Evolutionary conservation across 2,113 vertebrate genomes (phyloP).

Genomic region (Trogon melanurus): DNA sequence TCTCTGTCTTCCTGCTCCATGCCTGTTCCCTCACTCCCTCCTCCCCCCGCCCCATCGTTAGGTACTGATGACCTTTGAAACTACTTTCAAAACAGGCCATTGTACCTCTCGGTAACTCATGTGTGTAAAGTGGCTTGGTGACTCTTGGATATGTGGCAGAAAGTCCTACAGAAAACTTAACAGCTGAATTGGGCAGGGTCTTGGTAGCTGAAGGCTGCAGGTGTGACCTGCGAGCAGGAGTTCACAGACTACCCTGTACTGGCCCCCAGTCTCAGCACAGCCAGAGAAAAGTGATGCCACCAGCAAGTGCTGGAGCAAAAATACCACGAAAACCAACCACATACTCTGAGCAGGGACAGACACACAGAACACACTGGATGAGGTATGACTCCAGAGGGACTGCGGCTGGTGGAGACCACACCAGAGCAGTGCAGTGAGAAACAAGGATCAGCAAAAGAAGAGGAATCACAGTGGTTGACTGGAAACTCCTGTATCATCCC

Average conservation of each 20-base stretch:
- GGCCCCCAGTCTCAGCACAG: no score
- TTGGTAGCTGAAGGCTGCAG: not conserved
- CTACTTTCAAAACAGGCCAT: not conserved
- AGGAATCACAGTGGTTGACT: not conserved
- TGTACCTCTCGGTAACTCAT: not conserved
- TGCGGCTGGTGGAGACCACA: not conserved
- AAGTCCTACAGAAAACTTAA: not conserved
- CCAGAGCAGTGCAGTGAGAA: not conserved
- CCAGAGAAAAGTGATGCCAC: not conserved
- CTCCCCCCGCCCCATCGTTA: not conserved
- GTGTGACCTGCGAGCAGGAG: not conserved
- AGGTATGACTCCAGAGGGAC: not conserved
- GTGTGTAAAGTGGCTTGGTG: not conserved
- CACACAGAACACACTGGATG: not conserved
- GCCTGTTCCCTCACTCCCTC: no score
- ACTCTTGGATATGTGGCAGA: not conserved
- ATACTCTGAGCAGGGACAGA: not conserved
- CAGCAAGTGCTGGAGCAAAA: not conserved
- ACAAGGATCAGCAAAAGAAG: not conserved
- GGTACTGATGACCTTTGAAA: fast-evolving
- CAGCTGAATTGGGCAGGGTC: not conserved
- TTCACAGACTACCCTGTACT: not conserved
- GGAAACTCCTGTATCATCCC: not conserved
- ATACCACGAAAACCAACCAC: not conserved
- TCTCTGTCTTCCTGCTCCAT: no score